Conservation (phyloP, 1,140 invertebrate species). For the Apis florea region DNA sequence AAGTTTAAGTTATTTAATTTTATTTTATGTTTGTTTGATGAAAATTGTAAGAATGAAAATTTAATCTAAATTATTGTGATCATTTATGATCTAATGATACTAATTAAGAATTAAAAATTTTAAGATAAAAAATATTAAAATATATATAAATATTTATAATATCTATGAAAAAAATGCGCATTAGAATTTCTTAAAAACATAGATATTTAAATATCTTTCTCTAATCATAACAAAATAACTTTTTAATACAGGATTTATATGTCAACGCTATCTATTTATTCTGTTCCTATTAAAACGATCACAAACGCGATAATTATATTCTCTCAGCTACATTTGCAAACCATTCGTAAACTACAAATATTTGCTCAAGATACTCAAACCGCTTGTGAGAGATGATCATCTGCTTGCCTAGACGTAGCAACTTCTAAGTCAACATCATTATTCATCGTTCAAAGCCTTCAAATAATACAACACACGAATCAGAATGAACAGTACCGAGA, state of each 20-base stretch:
- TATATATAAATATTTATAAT: not conserved
- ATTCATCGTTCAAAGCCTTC: conserved; percentile 47
- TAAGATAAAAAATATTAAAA: not conserved
- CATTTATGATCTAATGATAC: not conserved
- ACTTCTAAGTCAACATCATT: conserved; percentile 47
- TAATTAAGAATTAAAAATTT: not conserved
- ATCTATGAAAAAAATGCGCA: not conserved
- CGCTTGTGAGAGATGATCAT: conserved; percentile 37
- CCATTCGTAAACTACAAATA: conserved; percentile 40
- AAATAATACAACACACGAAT: conserved; percentile 20
- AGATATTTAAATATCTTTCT: not conserved
- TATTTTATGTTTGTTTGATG: too few relatives aligned
- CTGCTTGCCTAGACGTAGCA: conserved; percentile 41
- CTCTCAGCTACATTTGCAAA: conserved; percentile 14
- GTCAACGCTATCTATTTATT: not conserved
- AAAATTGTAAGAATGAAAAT: too few relatives aligned
- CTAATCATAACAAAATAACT: not conserved
- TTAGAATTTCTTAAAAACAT: not conserved
- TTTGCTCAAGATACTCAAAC: conserved; percentile 41
- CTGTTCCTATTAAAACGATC: conserved; percentile 14
- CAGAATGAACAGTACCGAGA: not conserved
- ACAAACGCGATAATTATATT: conserved; percentile 26
- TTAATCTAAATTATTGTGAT: too few relatives aligned
- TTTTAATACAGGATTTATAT: not conserved
- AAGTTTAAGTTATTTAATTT: too few relatives aligned